Base-by-base conservation (phyloP, 2,113 vertebrate species). In the Recurvirostra avosetta region DNA sequence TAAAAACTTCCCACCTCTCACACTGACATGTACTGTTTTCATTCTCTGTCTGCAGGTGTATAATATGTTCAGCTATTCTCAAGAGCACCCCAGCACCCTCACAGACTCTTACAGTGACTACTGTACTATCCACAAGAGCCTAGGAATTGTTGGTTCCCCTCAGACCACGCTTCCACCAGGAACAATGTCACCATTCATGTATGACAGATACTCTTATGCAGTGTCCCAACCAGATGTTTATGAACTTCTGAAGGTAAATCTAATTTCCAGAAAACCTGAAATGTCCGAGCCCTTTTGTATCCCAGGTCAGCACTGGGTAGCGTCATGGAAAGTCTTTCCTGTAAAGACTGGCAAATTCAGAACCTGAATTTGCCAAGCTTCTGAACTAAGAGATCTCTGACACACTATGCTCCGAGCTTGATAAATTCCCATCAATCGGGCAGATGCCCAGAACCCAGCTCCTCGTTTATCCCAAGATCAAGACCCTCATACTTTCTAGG, bases 241-340 rank as follows among this genome's bases (percentile, higher is more conserved):
- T 76, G 96, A 88, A 88, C 62, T 97, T 92, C 71, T 97, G 63
- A 96, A 73, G 96, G 96, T 96, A 95, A 93, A 63, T 58, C 8
- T 86, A 8, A 62, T 73, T 94, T 79, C 41, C 45, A 74, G 21
- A 45, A 75, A 49, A 21, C 25, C 53, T 72, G 53, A 68, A 90
- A 52, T 72, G 55, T 6, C 20, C 61, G 23, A 87, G 34, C 22
- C 25, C 15, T 82, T 82, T 76, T 59, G 9, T n/a, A 59, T 22
- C 15, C 68, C n/a, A 41, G 10, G 41, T 53, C 61, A 63, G 36
- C 6, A 1, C 30, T 40, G 30, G 4, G 10, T 41, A 76, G 11
- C 50, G 83, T 95, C 40, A 58, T 22, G 68, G 40, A 15, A 11
- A 36, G 21, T 36, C 34, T 75, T 88, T 87, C 22, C 65, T 78